Base-by-base conservation (phyloP, 35 echinoderm and acorn worm genomes). In the Chiridota heheva region DNA sequence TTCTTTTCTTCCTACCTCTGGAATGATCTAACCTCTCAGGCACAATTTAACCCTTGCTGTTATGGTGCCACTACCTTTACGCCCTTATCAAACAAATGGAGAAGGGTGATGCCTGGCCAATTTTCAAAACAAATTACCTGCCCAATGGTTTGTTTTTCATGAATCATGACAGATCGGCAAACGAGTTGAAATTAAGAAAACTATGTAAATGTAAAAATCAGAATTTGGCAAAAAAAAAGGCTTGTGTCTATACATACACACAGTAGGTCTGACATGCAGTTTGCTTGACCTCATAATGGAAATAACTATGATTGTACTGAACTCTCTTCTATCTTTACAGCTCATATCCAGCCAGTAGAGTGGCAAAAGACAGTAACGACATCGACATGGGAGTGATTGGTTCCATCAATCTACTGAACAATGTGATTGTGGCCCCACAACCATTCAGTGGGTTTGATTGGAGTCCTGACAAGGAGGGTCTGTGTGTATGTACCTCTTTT, bases 371-470 rank as follows among this genome's bases (percentile, higher is more conserved):
- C 40, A 60, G 62, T 22, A 67, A 92, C 56, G 95, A 77, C 29
- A 67, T 98, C 13, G 73, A 91, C 7, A 91, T 81, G 85, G 95
- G 95, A 28, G 95, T 98, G 5, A 63, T 81, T 67, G 95, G 95
- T 17, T 73, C 85, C 0, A 76, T 92, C n/a, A 60, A 83, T 22
- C 80, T 98, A 15, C 39, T 92, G 12, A 85, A 98, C 63, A 98
- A 88, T 55, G 73, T 76, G 1, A 80, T 67, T 1, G 26, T 98
- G 15, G 83, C 89, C 12, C 74, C 84, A 67, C 95, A 98, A 78
- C 95, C 95, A 59, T 81, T 98, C n/a, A 79, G 70, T 25, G 67
- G 76, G n/a, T 88, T 88, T 85, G 94, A 97, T 33, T 97, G 94
- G 94, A 91, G 89, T 82, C 84, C 94, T 7, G 94, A 97, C 68